Evolutionary conservation across 2,888 invertebrate genomes (phyloP).

Genomic region (Troides oblongomaculatus): DNA sequence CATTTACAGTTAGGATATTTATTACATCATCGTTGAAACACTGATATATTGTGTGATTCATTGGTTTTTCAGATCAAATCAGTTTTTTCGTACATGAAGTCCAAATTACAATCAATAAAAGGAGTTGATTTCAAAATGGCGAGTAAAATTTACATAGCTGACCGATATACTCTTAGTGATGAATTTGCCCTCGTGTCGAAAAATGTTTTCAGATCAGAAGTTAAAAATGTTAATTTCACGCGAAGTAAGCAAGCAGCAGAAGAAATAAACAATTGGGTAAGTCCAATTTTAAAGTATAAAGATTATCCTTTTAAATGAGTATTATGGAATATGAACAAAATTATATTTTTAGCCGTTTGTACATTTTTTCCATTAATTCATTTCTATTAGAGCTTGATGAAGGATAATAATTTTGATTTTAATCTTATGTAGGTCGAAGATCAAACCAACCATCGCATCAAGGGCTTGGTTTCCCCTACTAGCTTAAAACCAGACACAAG

Average conservation of each 20-base stretch:
- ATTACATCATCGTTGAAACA: background rate
- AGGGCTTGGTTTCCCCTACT: constrained; percentile 79
- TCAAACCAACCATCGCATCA: constrained; percentile 65
- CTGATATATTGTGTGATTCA: background rate
- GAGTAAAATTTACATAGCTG: constrained; percentile 83
- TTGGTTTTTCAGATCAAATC: constrained; percentile 50
- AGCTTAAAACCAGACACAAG: constrained; percentile 76
- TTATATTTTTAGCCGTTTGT: too few species aligned
- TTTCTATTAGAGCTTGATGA: background rate
- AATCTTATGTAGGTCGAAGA: constrained; percentile 62
- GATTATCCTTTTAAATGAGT: too few species aligned
- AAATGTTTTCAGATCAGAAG: constrained; percentile 79
- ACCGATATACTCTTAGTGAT: constrained; percentile 68
- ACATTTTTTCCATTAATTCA: background rate
- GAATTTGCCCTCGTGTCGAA: constrained; percentile 63
- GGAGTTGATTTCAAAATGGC: constrained; percentile 82
- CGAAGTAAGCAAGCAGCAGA: constrained; percentile 61
- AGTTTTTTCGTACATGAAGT: constrained; percentile 47
- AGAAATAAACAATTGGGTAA: constrained; percentile 88
- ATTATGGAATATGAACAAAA: too few species aligned
- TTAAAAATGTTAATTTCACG: constrained; percentile 81
- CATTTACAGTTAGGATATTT: too few species aligned
- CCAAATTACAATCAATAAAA: constrained; percentile 47
- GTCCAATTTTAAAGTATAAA: constrained; percentile 5
- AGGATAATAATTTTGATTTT: background rate